A percentile compares a stretch with the other conserved stretches of the same genome.
These are phyloP conservation scores for Propsilocerus akamusi DNA, from an alignment of 1,140 invertebrate species.

Conservation along the genomic window DNA sequence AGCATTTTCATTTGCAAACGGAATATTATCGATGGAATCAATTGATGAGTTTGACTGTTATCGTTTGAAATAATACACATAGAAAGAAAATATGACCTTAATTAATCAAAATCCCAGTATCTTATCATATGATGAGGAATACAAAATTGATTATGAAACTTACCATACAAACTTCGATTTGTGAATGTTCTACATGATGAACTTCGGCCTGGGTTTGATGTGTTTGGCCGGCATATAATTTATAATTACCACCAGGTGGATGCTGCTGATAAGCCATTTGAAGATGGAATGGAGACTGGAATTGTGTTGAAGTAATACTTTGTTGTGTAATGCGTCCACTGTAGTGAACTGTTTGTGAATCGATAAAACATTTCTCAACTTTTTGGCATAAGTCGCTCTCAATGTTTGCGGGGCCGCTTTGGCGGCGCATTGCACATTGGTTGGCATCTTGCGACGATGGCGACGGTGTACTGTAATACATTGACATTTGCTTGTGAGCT, in stretches of 20 bases:
- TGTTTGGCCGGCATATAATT: slow-evolving; percentile 23
- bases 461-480: slow-evolving; percentile 3
- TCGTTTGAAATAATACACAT: background rate
- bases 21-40: slow-evolving; percentile 81
- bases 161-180: slow-evolving; percentile 18
- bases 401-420: slow-evolving; percentile 26
- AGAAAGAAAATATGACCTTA: background rate
- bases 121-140: background rate
- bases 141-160: background rate
- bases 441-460: slow-evolving; percentile 11
- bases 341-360: too few relatives aligned
- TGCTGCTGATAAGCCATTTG: slow-evolving; percentile 5
- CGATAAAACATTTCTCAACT: slow-evolving; percentile 11
- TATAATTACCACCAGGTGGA: slow-evolving; percentile 28
- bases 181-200: slow-evolving; percentile 27
- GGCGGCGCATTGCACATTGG: slow-evolving; percentile 28
- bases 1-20: slow-evolving; percentile 96
- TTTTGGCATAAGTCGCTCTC: slow-evolving; percentile 22
- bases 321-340: too few relatives aligned
- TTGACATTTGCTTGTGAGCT: background rate
- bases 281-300: too few relatives aligned
- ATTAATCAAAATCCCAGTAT: background rate
- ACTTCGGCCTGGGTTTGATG: slow-evolving; percentile 42
- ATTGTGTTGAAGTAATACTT: too few relatives aligned
- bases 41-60: slow-evolving; percentile 81